Conservation (phyloP, 2,113 vertebrate genomes). For the Rhodinocichla rosea region DNA sequence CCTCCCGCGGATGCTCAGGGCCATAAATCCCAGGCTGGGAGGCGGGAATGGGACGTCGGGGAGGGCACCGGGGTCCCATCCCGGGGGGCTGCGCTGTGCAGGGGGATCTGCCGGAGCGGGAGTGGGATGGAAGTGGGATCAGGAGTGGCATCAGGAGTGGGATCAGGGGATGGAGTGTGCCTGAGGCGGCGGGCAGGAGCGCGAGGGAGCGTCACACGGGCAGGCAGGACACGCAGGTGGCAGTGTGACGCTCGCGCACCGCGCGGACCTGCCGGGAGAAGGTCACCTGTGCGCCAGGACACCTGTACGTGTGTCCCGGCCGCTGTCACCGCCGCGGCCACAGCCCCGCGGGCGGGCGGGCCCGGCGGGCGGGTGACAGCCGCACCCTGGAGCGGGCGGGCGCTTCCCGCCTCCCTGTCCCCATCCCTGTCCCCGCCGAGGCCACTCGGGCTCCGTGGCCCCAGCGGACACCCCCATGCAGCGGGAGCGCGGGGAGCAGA, state of each 20-base stretch:
- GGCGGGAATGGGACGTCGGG: accelerated
- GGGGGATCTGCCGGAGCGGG: accelerated
- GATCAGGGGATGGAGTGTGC: not conserved
- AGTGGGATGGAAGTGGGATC: too few species aligned
- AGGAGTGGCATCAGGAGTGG: too few species aligned
- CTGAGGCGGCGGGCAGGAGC: accelerated
- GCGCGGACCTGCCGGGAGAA: not conserved
- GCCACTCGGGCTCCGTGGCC: not conserved
- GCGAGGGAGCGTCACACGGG: accelerated
- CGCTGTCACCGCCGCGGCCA: not conserved
- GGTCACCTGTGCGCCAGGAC: not conserved
- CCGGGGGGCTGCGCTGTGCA: not conserved
- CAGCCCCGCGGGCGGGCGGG: not conserved
- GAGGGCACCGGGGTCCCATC: not conserved
- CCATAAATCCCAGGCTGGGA: not conserved
- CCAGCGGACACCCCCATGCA: not conserved
- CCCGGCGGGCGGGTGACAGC: not conserved
- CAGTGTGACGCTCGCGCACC: not conserved
- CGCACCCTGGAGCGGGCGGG: not conserved
- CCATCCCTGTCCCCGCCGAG: not conserved
- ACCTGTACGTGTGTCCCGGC: not conserved
- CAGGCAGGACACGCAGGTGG: not conserved
- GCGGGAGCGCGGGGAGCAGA: not conserved
- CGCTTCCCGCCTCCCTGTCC: not conserved
- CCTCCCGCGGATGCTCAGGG: not conserved